phyloP scores from a whole-genome alignment of 2,888 invertebrate species.

The Drosophila kanekoi region DNA sequence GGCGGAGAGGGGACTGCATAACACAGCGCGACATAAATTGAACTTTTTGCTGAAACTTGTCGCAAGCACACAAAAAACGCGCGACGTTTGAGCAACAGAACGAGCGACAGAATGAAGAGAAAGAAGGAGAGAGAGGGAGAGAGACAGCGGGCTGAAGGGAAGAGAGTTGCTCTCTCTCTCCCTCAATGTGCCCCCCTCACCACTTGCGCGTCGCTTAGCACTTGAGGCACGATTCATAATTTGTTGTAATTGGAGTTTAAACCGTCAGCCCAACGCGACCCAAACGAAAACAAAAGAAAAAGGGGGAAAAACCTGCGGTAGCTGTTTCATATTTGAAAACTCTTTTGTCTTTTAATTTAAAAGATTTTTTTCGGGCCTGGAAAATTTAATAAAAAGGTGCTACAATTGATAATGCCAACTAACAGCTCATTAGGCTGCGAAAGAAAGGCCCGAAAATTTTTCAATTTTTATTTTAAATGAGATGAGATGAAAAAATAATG shows the following conservation, averaged over 20 bases:
- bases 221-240: constrained; percentile 70
- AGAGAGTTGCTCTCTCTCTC: constrained; percentile 8
- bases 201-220: constrained; percentile 41
- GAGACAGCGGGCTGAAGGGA: not conserved
- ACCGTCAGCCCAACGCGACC: constrained; percentile 25
- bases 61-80: constrained; percentile 35
- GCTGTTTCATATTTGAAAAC: constrained; percentile 45
- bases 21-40: constrained; percentile 76
- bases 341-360: constrained; percentile 22
- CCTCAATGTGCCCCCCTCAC: not conserved
- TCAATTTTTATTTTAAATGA: not conserved
- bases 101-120: constrained; percentile 5
- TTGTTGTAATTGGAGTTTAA: constrained; percentile 76
- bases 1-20: constrained; percentile 41
- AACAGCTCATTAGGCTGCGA: constrained; percentile 12
- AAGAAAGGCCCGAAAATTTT: not conserved
- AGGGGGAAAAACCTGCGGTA: constrained; percentile 30
- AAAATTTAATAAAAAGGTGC: constrained; percentile 49
- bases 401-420: constrained; percentile 31
- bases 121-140: not conserved
- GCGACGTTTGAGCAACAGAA: constrained; percentile 18
- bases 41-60: constrained; percentile 72
- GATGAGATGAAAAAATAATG: too few species aligned
- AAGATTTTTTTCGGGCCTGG: constrained; percentile 43
- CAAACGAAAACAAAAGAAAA: constrained; percentile 4